phyloP scores from a whole-genome alignment of 2,888 invertebrate species.

The Eurytoma californica region DNA sequence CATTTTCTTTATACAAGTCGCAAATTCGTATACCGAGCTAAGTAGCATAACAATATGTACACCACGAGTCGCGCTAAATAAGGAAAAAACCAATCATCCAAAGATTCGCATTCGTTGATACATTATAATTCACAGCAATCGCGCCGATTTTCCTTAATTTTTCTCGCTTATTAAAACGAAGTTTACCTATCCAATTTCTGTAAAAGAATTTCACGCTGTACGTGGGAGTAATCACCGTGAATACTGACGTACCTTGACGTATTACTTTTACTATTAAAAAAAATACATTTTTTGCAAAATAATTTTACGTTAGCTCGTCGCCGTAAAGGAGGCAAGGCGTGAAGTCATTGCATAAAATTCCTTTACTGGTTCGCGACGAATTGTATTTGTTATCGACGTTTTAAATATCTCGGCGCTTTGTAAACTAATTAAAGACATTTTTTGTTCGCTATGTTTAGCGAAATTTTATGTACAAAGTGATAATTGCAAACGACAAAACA shows the following conservation, averaged over 20 bases:
- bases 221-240: not conserved
- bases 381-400: not conserved
- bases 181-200: slow-evolving; percentile 1
- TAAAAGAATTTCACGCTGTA: slow-evolving; percentile 17
- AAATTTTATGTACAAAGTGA: slow-evolving; percentile 23
- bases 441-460: not conserved
- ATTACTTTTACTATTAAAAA: not conserved
- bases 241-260: not conserved
- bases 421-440: not conserved
- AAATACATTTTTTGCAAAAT: not conserved
- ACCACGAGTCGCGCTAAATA: slow-evolving; percentile 14
- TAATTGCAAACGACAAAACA: slow-evolving; percentile 12
- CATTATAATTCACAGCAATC: not conserved
- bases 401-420: not conserved
- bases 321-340: not conserved
- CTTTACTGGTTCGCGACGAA: slow-evolving; percentile 2
- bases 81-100: slow-evolving; percentile 9
- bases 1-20: slow-evolving; percentile 22
- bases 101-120: not conserved
- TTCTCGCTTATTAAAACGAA: not conserved
- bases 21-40: slow-evolving; percentile 23
- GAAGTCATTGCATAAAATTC: not conserved
- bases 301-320: not conserved
- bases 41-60: slow-evolving; percentile 47
- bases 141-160: not conserved